A percentile compares a stretch with the other conserved stretches of the same genome.
These are phyloP conservation scores for Aspiorhynchus laticeps DNA, from an alignment of 2,113 vertebrate genomes.

Conservation along the genomic window DNA sequence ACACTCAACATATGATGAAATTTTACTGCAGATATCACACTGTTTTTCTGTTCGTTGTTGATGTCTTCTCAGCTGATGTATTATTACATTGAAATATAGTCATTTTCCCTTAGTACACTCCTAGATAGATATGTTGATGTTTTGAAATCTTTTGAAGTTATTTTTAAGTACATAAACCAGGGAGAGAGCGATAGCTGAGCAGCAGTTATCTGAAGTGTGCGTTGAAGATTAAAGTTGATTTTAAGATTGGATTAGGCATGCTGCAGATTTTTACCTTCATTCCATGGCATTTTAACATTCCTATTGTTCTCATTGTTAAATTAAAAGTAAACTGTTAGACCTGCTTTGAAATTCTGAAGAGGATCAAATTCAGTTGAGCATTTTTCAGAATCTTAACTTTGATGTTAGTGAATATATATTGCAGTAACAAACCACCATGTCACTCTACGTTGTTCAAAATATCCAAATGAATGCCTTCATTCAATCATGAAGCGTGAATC, in stretches of 20 bases:
- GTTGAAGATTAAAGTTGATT: conserved; percentile 9
- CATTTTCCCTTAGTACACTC: neutral
- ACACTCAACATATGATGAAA: neutral
- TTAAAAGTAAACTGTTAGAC: neutral
- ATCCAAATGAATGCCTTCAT: neutral
- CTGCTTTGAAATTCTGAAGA: neutral
- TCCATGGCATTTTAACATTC: conserved; percentile 10
- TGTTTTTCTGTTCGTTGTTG: neutral
- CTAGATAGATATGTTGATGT: neutral
- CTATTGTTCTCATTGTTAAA: neutral
- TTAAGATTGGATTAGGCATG: conserved; percentile 6
- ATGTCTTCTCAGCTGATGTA: neutral
- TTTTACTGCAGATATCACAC: neutral
- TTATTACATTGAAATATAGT: neutral
- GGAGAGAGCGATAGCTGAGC: neutral
- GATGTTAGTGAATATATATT: neutral
- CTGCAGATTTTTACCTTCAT: neutral
- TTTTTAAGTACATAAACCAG: conserved; percentile 14
- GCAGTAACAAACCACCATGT: neutral
- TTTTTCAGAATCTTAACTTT: neutral
- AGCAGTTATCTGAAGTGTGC: neutral
- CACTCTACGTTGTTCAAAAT: neutral
- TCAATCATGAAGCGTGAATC: neutral
- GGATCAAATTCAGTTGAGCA: neutral
- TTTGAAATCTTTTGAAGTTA: neutral